Conservation (phyloP, 2,113 vertebrate genomes). For the Nothoprocta pentlandii region DNA sequence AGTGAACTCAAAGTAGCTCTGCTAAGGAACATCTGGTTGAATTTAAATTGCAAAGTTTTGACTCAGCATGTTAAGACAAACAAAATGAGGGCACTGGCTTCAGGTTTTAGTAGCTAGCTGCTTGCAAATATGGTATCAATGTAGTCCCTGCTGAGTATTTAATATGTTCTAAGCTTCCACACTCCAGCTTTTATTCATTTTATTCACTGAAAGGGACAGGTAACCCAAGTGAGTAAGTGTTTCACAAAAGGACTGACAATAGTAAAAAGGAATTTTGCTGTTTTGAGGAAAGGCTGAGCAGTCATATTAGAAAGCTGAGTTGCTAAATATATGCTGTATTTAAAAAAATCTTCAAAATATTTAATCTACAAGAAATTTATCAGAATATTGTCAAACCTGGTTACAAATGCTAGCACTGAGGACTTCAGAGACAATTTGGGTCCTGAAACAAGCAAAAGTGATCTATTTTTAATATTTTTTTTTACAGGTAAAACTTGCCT, state of each 20-base stretch:
- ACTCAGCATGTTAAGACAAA: conserved; percentile 33
- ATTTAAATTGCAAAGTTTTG: conserved; percentile 19
- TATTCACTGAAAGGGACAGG: neutral
- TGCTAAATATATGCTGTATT: neutral
- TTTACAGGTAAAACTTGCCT: neutral
- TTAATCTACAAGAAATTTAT: neutral
- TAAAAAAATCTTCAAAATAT: neutral
- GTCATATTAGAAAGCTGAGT: neutral
- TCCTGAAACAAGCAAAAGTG: neutral
- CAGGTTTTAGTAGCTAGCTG: neutral
- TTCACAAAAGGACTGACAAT: neutral
- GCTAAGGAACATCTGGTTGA: conserved; percentile 34
- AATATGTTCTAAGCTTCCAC: neutral
- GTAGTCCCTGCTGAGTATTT: neutral
- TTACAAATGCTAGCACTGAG: neutral
- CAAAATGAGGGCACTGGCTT: conserved; percentile 18
- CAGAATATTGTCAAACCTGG: neutral
- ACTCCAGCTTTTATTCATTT: neutral
- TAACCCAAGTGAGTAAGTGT: neutral
- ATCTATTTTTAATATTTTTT: neutral
- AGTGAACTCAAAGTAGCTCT: neutral
- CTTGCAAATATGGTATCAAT: neutral
- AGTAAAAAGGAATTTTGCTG: neutral
- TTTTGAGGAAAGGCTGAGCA: neutral
- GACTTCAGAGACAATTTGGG: neutral